Percentiles rank a stretch among this genome's conserved stretches.
phyloP scores from a whole-genome alignment of 2,888 invertebrate genomes.

The Dascillus cervinus region DNA sequence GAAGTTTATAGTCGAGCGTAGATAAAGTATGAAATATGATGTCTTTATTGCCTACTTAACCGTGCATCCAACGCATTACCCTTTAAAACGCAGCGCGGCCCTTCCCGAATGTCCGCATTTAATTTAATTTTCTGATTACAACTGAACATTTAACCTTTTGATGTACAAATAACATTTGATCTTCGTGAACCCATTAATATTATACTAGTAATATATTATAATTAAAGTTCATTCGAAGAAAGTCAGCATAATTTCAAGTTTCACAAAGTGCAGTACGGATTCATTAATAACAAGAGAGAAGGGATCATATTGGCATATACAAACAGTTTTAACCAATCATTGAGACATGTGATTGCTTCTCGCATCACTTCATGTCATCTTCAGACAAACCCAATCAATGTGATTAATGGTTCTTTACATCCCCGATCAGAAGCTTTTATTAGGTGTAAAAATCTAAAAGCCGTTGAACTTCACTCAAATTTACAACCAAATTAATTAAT shows the following conservation, averaged over 20 bases:
- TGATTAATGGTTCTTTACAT: too few relatives aligned
- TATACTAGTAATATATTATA: slow-evolving; percentile 27
- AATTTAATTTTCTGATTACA: too few relatives aligned
- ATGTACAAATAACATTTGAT: too few relatives aligned
- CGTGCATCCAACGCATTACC: slow-evolving; percentile 5
- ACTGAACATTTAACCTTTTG: too few relatives aligned
- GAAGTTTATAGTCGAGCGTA: slow-evolving; percentile 20
- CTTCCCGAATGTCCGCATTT: too few relatives aligned
- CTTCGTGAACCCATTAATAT: too few relatives aligned
- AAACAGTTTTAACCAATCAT: slow-evolving; percentile 26
- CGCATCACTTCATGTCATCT: slow-evolving; percentile 23
- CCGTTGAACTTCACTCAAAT: too few relatives aligned
- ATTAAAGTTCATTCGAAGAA: slow-evolving; percentile 25
- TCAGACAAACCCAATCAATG: slow-evolving; percentile 25
- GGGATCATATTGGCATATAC: slow-evolving; percentile 24
- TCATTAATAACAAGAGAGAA: slow-evolving; percentile 27
- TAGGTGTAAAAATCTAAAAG: too few relatives aligned
- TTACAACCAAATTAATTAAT: too few relatives aligned
- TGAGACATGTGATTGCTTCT: slow-evolving; percentile 19
- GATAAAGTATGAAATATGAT: slow-evolving; percentile 27
- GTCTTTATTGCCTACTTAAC: slow-evolving; percentile 22
- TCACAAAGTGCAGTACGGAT: slow-evolving; percentile 27
- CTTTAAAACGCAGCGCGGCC: too few relatives aligned
- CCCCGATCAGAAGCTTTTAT: too few relatives aligned
- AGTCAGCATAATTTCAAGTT: slow-evolving; percentile 23